Evolutionary conservation across 30 jellyfish, hydroid and myxozoan genomes (phyloP), one percentile per base, ranked within the genome.

Genomic region (Hydractinia symbiolongicarpus): DNA sequence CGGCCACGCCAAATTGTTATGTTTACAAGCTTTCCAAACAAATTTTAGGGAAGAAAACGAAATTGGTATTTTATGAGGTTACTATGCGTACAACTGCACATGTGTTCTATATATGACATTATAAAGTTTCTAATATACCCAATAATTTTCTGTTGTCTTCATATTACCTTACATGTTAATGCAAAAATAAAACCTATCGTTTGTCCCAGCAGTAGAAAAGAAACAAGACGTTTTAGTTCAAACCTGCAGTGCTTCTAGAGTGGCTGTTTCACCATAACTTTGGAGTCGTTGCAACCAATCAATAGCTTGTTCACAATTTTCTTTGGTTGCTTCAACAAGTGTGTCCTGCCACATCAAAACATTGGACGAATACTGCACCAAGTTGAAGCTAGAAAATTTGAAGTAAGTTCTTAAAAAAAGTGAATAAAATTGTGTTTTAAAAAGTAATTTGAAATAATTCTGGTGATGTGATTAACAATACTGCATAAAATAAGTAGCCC

Each of bases 251-350:
- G 96, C 96, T 20, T 83, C 93, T 8, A 88, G 61, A 4, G 96
- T 88, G 54, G 88, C 76, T 40, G 96, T 88, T 4, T 91, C 96
- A 49, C 96, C 96, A 50, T 88, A 79, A 44, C 92, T 86, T 54
- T 88, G 90, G 14, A 88, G 55, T 40, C 64, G 73, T 4, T 89
- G 75, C 52, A 83, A 74, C 96, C 96, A 88, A 6, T 54, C 61
- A 14, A 82, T 76, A 5, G 90, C 96, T 58, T 83, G 81, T n/a
- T 79, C 71, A 77, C 96, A 88, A 8, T 55, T 58, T 53, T 72
- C 68, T 44, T 78, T 87, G 16, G 19, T 74, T 17, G 96, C 88
- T 54, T 72, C 83, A 21, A 72, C 67, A 19, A 88, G 68, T 4
- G 82, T 17, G 10, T 56, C 66, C 5, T 69, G 66, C 96, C 96